These are phyloP conservation scores for Crossocerus cetratus DNA, from an alignment of 2,888 invertebrate species.

Conservation along the genomic window DNA sequence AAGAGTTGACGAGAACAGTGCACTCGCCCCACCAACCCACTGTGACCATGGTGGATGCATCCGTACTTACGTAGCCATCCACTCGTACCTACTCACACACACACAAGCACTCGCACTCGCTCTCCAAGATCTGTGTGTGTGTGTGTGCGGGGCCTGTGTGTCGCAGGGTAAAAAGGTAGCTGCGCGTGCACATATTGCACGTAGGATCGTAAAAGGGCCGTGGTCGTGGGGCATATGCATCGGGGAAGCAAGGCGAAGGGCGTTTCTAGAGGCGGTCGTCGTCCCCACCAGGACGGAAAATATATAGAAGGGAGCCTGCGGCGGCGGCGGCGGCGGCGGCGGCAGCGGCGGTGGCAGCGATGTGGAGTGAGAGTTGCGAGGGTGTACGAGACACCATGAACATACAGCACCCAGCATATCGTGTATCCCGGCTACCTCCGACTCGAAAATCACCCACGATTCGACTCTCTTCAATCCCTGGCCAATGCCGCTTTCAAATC, in stretches of 20 bases:
- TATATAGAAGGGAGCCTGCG: constrained; percentile 31
- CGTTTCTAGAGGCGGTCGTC: constrained; percentile 77
- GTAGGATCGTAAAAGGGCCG: constrained; percentile 20
- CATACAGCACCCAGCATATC: constrained; percentile 35
- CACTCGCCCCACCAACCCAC: too few species aligned
- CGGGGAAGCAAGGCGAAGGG: constrained; percentile 70
- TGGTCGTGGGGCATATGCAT: constrained; percentile 39
- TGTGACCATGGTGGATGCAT: too few species aligned
- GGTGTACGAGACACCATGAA: constrained; percentile 38
- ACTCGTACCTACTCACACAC: neutral
- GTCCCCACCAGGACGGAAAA: constrained; percentile 65
- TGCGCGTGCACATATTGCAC: constrained; percentile 49
- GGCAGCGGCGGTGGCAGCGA: constrained; percentile 12
- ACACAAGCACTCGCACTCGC: neutral
- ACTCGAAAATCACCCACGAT: constrained; percentile 39
- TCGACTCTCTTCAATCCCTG: constrained; percentile 38
- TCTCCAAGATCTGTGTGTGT: neutral
- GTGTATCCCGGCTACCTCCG: constrained; percentile 49
- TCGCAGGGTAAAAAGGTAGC: constrained; percentile 25
- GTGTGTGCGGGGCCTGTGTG: neutral
- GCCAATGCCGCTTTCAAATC: constrained; percentile 8
- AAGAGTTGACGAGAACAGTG: too few species aligned
- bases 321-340: constrained; percentile 7
- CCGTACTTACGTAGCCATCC: too few species aligned
- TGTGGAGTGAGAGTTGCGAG: constrained; percentile 14